Conservation (phyloP, 2,888 invertebrate genomes). For the Drosophila maculinotata region DNA sequence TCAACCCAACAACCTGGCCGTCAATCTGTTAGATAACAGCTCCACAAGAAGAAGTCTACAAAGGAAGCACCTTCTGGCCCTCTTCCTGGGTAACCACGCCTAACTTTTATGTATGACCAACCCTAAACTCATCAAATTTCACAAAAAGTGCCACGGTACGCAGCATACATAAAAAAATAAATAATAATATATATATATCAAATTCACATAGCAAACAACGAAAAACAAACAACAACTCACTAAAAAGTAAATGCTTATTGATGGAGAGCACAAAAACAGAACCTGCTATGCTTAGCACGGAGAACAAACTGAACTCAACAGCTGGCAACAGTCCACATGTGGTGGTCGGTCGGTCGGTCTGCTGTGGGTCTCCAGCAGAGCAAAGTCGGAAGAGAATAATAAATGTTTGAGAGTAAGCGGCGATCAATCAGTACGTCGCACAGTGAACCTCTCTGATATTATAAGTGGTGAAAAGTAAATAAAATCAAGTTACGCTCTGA, state of each 20-base stretch:
- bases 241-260: slow-evolving; percentile 11
- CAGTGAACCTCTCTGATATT: slow-evolving; percentile 1
- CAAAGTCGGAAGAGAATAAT: slow-evolving; percentile 12
- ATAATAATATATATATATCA: too few species aligned
- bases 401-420: slow-evolving; percentile 10
- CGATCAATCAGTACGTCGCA: neutral
- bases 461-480: neutral
- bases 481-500: too few species aligned
- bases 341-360: neutral
- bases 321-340: slow-evolving; percentile 8
- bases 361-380: slow-evolving; percentile 21
- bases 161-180: too few species aligned
- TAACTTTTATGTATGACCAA: too few species aligned
- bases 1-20: too few species aligned
- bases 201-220: neutral
- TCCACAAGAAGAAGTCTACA: too few species aligned
- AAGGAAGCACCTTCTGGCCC: too few species aligned
- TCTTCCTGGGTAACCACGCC: too few species aligned
- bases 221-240: slow-evolving; percentile 33
- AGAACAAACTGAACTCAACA: slow-evolving; percentile 28
- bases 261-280: neutral
- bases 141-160: too few species aligned
- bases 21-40: too few species aligned
- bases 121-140: too few species aligned
- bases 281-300: slow-evolving; percentile 6